Percentiles rank a stretch among this genome's conserved stretches.
Evolutionary conservation across 2,113 vertebrate genomes (phyloP).

Genomic region (Hippocampus comes): DNA sequence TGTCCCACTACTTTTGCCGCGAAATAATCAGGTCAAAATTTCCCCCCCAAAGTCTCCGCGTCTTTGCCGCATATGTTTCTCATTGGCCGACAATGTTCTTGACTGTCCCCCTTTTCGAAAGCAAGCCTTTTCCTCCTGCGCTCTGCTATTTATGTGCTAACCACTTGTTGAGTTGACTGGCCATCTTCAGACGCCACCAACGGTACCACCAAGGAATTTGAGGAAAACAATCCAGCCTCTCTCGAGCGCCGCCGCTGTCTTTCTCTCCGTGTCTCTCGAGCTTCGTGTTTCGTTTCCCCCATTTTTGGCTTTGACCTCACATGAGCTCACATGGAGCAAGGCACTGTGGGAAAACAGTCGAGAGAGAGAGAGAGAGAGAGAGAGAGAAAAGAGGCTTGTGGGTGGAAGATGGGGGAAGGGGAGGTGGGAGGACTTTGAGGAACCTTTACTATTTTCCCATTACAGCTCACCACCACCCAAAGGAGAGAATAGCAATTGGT

Average conservation of each 20-base stretch:
- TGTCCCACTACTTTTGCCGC: not conserved
- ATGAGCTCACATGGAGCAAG: conserved; percentile 43
- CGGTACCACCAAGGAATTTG: conserved; percentile 12
- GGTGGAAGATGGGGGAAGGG: conserved; percentile 28
- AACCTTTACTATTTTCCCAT: conserved; percentile 56
- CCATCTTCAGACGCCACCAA: not conserved
- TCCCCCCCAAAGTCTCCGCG: not conserved
- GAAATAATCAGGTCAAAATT: not conserved
- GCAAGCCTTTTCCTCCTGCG: conserved; percentile 2
- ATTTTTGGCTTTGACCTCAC: conserved; percentile 39
- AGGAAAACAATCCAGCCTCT: conserved; percentile 13
- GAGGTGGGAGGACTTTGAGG: conserved; percentile 41
- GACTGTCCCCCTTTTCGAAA: not conserved
- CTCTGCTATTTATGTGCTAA: conserved; percentile 1
- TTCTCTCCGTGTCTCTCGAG: conserved; percentile 15
- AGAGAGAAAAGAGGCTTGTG: conserved; percentile 3
- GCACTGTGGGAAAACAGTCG: conserved; percentile 61
- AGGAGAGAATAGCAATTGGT: too few relatives aligned
- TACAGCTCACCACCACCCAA: not conserved
- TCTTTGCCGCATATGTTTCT: not conserved
- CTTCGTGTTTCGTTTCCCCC: conserved; percentile 18
- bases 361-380: not conserved
- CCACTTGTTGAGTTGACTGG: conserved; percentile 3
- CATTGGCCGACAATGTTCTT: not conserved
- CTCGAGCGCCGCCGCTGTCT: not conserved